Base-by-base conservation (phyloP, 2,888 invertebrate genomes). In the Dichetophora obliterata region DNA sequence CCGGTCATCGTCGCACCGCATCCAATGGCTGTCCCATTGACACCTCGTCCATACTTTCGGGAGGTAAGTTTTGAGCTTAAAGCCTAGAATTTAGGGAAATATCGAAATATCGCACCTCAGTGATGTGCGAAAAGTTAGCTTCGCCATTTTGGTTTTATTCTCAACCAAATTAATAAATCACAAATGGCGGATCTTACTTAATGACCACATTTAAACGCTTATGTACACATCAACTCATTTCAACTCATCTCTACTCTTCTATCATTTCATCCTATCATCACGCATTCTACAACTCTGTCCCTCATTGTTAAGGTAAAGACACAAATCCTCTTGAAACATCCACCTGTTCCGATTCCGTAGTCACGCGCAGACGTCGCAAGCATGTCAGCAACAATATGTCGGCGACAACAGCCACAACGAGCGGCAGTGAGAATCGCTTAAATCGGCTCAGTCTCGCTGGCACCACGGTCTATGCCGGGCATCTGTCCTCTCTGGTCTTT, bases 401-500 rank as follows among this genome's bases (percentile, higher is more conserved):
- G 66, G 84, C 85, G 14, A 78, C 81, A 27, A 79, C 81, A n/a
- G 80, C 85, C 65, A 83, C 84, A 2, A 83, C 85, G 43, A 74
- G 81, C 34, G 84, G 84, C 72, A 88, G 88, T 75, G 87, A 87
- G 81, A 89, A 88, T 81, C 86, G 88, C 43, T 76, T 87, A 75
- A 87, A 89, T 83, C 87, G 89, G 52, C 82, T 89, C 69, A 89
- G 89, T 75, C 79, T 89, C 77, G 88, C 88, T 1, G 89, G 88
- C 57, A 89, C 88, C 71, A 88, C 89, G n/a, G 86, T 88, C 52
- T 89, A 89, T 78, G 88, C 89, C 24, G 88, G 88, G n/a, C 87
- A 88, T 75, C 79, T 88, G 74, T 87, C 87, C 54, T 87, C 88
- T 22, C 76, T 95, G 87, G 94, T 96, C 85, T 93, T 96, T 89